Conservation (phyloP, 2,888 invertebrate genomes). For the Xylota sylvarum region DNA sequence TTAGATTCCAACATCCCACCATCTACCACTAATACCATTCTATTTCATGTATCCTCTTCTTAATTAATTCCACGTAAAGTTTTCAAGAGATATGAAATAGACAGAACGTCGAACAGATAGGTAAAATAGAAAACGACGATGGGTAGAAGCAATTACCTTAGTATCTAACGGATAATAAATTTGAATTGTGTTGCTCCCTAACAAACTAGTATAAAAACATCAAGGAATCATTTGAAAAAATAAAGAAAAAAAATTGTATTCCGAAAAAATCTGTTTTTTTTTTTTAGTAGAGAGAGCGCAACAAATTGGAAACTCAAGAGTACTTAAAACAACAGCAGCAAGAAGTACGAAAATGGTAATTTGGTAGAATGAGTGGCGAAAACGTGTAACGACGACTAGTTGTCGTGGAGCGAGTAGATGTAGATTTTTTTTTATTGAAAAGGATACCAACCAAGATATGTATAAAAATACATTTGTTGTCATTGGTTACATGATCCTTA, state of each 20-base stretch:
- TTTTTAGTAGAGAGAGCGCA: conserved; percentile 14
- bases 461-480: conserved; percentile 54
- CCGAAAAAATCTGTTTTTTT: background rate
- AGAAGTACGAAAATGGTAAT: conserved; percentile 39
- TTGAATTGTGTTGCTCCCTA: conserved; percentile 34
- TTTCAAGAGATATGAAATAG: conserved; percentile 11
- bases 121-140: background rate
- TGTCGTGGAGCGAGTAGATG: background rate
- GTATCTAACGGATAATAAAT: conserved; percentile 27
- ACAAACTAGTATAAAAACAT: conserved; percentile 41
- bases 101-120: background rate
- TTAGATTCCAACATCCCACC: background rate
- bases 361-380: conserved; percentile 15
- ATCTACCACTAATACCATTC: background rate
- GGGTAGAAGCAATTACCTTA: conserved; percentile 27
- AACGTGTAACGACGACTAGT: conserved; percentile 14
- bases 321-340: conserved; percentile 40
- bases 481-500: conserved; percentile 46
- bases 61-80: conserved; percentile 55
- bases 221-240: conserved; percentile 1
- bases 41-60: conserved; percentile 5
- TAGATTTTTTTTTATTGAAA: conserved; percentile 38
- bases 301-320: conserved; percentile 58
- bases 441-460: conserved; percentile 50
- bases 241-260: background rate